phyloP scores from a whole-genome alignment of 2,888 invertebrate species.

The Erpobdella octoculata region DNA sequence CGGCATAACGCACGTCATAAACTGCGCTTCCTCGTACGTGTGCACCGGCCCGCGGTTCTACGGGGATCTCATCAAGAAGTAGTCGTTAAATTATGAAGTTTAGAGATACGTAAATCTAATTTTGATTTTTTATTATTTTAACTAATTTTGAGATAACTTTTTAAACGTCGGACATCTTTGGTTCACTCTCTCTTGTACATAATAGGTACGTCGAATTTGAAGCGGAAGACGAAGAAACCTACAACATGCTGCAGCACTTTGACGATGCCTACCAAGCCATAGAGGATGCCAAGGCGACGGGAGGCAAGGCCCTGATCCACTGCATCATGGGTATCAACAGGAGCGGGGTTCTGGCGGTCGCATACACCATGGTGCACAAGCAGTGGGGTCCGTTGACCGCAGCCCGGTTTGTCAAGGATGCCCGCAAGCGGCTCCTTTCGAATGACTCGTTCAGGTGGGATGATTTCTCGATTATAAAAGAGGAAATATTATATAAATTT shows the following conservation, averaged over 20 bases:
- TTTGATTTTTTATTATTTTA: not conserved
- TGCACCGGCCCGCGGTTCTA: constrained; percentile 36
- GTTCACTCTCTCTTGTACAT: not conserved
- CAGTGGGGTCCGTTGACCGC: constrained; percentile 37
- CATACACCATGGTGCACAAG: constrained; percentile 37
- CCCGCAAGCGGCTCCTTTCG: constrained; percentile 32
- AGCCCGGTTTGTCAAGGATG: constrained; percentile 32
- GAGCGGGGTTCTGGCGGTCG: constrained; percentile 35
- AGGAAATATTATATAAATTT: no score
- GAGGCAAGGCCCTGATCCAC: constrained; percentile 38
- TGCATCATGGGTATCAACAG: constrained; percentile 40
- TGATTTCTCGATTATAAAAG: constrained; percentile 26
- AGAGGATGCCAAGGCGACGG: constrained; percentile 36
- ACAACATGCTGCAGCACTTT: constrained; percentile 39
- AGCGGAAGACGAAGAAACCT: constrained; percentile 37
- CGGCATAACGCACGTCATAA: constrained; percentile 39
- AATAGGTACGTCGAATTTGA: constrained; percentile 36
- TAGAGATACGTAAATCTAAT: not conserved
- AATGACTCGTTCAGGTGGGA: constrained; percentile 32
- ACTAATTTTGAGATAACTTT: not conserved
- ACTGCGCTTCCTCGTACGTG: constrained; percentile 36
- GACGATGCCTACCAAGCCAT: constrained; percentile 36
- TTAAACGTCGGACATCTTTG: no score
- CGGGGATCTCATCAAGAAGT: constrained; percentile 20
- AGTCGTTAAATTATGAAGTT: not conserved